Evolutionary conservation across 2,113 vertebrate species (phyloP).

Genomic region (Melanostigma gelatinosum): DNA sequence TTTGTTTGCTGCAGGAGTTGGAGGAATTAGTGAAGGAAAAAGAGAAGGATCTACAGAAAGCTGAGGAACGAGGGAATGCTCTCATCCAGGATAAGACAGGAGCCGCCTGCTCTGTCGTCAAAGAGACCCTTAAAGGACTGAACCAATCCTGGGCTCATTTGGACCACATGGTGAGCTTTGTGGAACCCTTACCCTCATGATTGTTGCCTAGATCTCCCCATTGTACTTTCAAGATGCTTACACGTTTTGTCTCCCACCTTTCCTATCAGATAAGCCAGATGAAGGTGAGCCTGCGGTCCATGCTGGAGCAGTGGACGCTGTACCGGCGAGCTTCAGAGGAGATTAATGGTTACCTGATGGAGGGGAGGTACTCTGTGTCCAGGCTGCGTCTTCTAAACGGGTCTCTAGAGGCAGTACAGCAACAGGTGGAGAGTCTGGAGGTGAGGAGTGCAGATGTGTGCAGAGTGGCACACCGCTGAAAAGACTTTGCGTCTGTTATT

Average conservation of each 20-base stretch:
- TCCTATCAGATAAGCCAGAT: constrained; percentile 87
- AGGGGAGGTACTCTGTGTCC: constrained; percentile 93
- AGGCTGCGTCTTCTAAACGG: constrained; percentile 90
- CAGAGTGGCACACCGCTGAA: not conserved
- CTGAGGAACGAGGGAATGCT: constrained; percentile 89
- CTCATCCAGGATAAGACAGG: constrained; percentile 91
- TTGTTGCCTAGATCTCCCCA: not conserved
- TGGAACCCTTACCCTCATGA: not conserved
- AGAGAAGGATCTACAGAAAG: constrained; percentile 92
- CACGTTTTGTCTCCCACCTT: not conserved
- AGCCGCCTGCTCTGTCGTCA: constrained; percentile 84
- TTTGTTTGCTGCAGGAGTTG: constrained; percentile 85
- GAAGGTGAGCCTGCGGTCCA: constrained; percentile 88
- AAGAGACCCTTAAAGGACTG: constrained; percentile 85
- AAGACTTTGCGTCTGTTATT: not conserved
- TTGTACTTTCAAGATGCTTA: not conserved
- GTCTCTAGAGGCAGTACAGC: constrained; percentile 92
- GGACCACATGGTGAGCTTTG: constrained; percentile 87
- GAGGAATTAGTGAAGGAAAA: constrained; percentile 92
- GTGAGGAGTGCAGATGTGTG: constrained; percentile 74
- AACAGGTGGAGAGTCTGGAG: constrained; percentile 93
- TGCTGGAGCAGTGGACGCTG: constrained; percentile 91
- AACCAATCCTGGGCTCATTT: constrained; percentile 90
- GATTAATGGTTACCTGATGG: constrained; percentile 89
- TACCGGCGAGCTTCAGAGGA: constrained; percentile 90